phyloP scores from a whole-genome alignment of 2,888 invertebrate genomes.

The Beris chalybata region DNA sequence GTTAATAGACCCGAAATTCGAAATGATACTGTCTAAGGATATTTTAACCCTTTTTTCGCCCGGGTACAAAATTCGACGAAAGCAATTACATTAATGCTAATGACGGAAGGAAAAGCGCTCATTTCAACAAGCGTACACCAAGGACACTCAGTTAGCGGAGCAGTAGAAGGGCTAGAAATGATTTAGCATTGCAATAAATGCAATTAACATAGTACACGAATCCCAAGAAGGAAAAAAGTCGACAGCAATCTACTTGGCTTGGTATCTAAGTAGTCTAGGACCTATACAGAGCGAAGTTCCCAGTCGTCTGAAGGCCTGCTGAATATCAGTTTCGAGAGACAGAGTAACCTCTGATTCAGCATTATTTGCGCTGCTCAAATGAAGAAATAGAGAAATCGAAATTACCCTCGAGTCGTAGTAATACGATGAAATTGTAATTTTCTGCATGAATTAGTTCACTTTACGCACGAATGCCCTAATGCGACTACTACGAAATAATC shows the following conservation, averaged over 20 bases:
- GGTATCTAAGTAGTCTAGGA: background rate
- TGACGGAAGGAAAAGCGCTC: background rate
- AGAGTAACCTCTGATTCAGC: slow-evolving; percentile 24
- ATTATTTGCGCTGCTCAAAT: slow-evolving; percentile 29
- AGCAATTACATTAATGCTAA: slow-evolving; percentile 12
- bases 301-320: background rate
- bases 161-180: background rate
- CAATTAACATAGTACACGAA: slow-evolving; percentile 20
- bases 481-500: slow-evolving; percentile 31
- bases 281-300: background rate
- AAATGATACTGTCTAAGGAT: background rate
- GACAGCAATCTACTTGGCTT: background rate
- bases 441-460: slow-evolving; percentile 37
- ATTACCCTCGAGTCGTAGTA: slow-evolving; percentile 34
- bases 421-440: slow-evolving; percentile 37
- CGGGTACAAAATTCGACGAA: background rate
- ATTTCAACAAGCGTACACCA: background rate
- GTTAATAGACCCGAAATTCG: slow-evolving; percentile 9
- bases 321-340: background rate
- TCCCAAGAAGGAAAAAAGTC: background rate
- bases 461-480: slow-evolving; percentile 35
- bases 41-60: background rate
- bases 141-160: background rate
- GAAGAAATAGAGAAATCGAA: slow-evolving; percentile 32
- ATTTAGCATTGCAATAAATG: slow-evolving; percentile 22